Conservation (phyloP, 2,888 invertebrate genomes). For the Orchestes rusci region DNA sequence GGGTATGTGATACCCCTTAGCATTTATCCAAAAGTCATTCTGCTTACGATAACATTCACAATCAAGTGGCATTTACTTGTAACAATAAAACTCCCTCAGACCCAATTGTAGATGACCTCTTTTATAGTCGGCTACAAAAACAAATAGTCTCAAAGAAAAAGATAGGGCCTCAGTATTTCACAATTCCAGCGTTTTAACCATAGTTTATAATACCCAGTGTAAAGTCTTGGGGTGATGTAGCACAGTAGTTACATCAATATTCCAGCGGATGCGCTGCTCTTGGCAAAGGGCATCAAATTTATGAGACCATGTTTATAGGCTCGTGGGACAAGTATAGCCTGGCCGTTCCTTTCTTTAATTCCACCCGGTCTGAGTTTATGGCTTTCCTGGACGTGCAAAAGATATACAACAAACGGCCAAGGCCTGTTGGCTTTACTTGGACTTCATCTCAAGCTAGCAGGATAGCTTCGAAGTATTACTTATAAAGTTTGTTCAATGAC, state of each 20-base stretch:
- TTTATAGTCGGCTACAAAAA: too few species aligned
- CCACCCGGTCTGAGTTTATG: constrained; percentile 41
- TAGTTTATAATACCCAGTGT: constrained; percentile 25
- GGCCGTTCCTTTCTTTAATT: constrained; percentile 46
- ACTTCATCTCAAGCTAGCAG: too few species aligned
- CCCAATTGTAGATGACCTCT: too few species aligned
- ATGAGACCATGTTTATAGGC: constrained; percentile 47
- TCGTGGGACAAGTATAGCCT: constrained; percentile 42
- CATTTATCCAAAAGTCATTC: too few species aligned
- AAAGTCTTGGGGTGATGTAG: constrained; percentile 36
- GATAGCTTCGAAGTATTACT: too few species aligned
- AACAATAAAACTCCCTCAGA: too few species aligned
- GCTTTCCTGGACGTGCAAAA: constrained; percentile 42
- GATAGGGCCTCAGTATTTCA: constrained; percentile 18
- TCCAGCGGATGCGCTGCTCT: constrained; percentile 31
- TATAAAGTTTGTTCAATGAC: too few species aligned
- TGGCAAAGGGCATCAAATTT: constrained; percentile 42
- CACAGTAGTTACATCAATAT: constrained; percentile 44
- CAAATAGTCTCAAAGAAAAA: too few species aligned
- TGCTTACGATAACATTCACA: too few species aligned
- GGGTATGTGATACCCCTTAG: too few species aligned
- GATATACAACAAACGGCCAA: constrained; percentile 34
- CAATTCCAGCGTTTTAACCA: constrained; percentile 22
- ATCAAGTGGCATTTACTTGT: too few species aligned
- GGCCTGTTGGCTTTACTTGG: too few species aligned